phyloP scores from a whole-genome alignment of 2,113 vertebrate species.

The Fulica atra region DNA sequence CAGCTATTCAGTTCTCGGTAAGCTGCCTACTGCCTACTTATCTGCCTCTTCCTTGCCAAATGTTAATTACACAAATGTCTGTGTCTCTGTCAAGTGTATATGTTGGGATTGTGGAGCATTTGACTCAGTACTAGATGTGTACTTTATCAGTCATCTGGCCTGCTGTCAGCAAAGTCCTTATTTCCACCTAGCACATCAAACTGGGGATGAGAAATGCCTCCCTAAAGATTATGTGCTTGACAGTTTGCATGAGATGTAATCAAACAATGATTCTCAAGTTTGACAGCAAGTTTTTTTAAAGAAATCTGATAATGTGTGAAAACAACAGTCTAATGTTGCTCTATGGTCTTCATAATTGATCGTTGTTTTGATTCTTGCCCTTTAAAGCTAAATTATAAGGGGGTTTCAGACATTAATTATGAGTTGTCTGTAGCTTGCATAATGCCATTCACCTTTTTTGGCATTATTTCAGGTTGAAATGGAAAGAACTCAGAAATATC shows the following conservation, averaged over 20 bases:
- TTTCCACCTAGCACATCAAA: background rate
- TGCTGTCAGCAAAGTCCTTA: background rate
- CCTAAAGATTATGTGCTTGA: background rate
- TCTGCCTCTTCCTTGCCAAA: background rate
- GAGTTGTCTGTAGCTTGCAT: background rate
- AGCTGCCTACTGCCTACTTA: background rate
- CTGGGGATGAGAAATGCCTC: background rate
- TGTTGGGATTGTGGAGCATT: background rate
- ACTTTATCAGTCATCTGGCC: background rate
- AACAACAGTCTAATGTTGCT: background rate
- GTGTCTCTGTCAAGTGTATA: background rate
- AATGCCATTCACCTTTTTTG: background rate
- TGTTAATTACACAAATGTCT: conserved; percentile 20
- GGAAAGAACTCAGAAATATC: background rate
- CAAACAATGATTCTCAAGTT: too few relatives aligned
- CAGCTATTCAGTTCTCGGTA: background rate
- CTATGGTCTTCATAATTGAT: background rate
- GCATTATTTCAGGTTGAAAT: background rate
- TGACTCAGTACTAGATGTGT: background rate
- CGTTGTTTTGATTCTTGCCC: background rate
- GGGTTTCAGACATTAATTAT: background rate
- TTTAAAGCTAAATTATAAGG: background rate
- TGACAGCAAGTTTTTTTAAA: background rate
- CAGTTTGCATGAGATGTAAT: background rate
- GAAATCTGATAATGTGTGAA: background rate